Percentiles rank a stretch among this genome's conserved stretches.
Evolutionary conservation across 1,140 invertebrate species (phyloP).

Genomic region (Odontomachus brunneus): DNA sequence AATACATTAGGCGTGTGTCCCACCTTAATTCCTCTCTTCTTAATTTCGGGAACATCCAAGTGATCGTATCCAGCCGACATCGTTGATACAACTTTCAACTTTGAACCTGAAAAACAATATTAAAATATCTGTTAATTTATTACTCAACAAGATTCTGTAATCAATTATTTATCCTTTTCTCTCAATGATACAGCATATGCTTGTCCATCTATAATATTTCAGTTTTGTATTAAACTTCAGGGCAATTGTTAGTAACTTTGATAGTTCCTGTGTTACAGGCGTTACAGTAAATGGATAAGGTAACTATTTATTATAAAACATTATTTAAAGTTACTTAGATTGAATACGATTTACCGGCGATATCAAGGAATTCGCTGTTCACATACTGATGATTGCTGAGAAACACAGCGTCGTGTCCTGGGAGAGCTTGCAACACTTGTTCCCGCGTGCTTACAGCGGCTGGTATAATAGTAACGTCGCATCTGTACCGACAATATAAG

Average conservation of each 20-base stretch:
- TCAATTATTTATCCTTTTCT: background rate
- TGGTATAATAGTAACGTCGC: constrained; percentile 77
- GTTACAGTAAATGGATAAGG: no score
- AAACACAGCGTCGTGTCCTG: constrained; percentile 79
- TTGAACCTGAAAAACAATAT: constrained; percentile 83
- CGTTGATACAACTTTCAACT: constrained; percentile 89
- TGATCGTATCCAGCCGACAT: constrained; percentile 93
- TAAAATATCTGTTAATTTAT: background rate
- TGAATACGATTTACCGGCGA: constrained; percentile 73
- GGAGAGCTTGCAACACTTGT: constrained; percentile 74
- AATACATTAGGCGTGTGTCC: constrained; percentile 94
- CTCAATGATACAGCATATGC: background rate
- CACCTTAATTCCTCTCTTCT: constrained; percentile 88
- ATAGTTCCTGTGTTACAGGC: no score
- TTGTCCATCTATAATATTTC: background rate
- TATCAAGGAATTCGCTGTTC: constrained; percentile 78
- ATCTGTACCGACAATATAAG: constrained; percentile 67
- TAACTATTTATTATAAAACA: no score
- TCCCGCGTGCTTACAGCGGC: constrained; percentile 51
- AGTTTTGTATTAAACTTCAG: no score
- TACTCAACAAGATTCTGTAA: background rate
- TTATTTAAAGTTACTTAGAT: no score
- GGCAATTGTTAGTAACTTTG: no score
- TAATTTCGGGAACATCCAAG: constrained; percentile 89
- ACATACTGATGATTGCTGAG: constrained; percentile 71